A percentile compares a stretch with the other conserved stretches of the same genome.
phyloP scores from a whole-genome alignment of 2,888 invertebrate species.

The Meliscaeva auricollis region DNA sequence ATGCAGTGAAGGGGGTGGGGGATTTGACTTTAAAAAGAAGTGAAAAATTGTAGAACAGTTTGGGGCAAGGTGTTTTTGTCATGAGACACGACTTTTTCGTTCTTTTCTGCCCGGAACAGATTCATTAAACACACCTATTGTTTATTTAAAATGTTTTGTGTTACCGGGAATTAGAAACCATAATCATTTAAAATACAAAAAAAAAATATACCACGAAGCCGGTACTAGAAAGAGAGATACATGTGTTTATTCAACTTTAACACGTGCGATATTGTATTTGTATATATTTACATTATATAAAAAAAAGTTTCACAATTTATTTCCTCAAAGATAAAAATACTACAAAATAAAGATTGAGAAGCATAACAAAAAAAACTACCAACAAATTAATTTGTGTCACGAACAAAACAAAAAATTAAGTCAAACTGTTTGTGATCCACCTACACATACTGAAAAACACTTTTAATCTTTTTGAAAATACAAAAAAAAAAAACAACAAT shows the following conservation, averaged over 20 bases:
- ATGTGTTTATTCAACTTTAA: constrained; percentile 9
- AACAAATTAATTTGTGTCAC: constrained; percentile 40
- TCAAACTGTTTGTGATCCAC: constrained; percentile 35
- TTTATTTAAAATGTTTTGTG: too few species aligned
- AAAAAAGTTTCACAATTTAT: constrained; percentile 11
- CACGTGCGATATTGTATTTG: neutral
- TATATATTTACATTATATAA: neutral
- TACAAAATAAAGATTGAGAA: neutral
- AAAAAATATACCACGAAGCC: neutral
- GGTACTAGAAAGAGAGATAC: neutral
- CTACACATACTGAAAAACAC: constrained; percentile 44
- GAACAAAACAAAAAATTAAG: neutral
- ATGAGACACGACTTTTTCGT: too few species aligned
- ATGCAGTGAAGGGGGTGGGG: too few species aligned
- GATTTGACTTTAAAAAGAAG: too few species aligned
- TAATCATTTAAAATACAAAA: neutral
- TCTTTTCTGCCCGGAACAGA: too few species aligned
- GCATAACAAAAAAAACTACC: neutral
- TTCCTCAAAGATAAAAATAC: neutral
- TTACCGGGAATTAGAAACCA: too few species aligned
- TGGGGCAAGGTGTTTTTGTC: too few species aligned
- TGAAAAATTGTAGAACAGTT: too few species aligned
- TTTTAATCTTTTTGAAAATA: neutral
- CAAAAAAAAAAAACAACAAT: constrained; percentile 15
- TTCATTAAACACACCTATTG: too few species aligned